These are phyloP conservation scores for Umimayanthus kanabou DNA, from an alignment of 92 coral and sea anemone species.

Conservation along the genomic window DNA sequence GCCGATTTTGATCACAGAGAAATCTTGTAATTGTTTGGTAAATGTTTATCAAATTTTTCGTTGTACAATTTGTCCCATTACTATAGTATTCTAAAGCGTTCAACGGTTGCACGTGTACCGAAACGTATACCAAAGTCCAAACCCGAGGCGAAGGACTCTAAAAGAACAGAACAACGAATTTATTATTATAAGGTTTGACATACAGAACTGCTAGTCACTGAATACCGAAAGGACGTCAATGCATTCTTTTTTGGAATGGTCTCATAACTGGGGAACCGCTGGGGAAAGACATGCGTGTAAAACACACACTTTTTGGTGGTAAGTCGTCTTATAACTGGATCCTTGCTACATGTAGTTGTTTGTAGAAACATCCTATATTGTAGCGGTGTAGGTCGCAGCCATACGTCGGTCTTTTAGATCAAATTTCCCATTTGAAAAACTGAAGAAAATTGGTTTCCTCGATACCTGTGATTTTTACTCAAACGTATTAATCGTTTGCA, in stretches of 20 bases:
- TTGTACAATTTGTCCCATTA: not conserved
- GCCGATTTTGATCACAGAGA: not conserved
- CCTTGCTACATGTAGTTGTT: too few species aligned
- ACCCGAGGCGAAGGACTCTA: not conserved
- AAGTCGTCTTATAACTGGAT: not conserved
- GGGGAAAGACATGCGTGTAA: conserved; percentile 37
- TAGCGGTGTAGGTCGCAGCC: not conserved
- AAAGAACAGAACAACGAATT: not conserved
- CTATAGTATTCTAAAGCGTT: not conserved
- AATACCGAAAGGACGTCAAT: not conserved
- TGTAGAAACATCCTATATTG: not conserved
- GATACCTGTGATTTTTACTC: not conserved
- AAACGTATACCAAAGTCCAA: too few species aligned
- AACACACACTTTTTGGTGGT: conserved; percentile 38
- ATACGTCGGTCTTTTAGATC: not conserved
- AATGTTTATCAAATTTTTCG: not conserved
- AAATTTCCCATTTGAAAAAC: not conserved
- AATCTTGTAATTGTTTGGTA: not conserved
- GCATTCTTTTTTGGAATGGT: conserved; percentile 12
- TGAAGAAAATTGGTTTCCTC: too few species aligned
- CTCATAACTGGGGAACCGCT: not conserved
- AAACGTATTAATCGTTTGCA: not conserved
- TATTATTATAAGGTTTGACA: not conserved
- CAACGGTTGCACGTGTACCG: not conserved
- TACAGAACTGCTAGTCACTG: not conserved